Evolutionary conservation across 2,113 vertebrate genomes (phyloP).

Genomic region (Gavialis gangeticus): DNA sequence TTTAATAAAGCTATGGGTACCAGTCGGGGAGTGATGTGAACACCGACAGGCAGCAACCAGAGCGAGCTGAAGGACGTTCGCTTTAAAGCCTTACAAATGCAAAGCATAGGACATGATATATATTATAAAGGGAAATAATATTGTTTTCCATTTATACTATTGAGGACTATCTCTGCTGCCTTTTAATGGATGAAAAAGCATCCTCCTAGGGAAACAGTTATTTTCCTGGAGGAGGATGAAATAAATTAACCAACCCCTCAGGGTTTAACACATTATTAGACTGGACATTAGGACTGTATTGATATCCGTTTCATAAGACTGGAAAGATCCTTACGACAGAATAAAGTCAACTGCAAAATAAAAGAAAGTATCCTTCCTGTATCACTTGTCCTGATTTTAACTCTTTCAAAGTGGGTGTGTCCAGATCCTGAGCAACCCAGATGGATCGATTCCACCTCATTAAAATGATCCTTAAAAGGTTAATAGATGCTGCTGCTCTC

Average conservation of each 20-base stretch:
- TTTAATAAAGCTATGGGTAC: no score
- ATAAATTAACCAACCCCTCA: background rate
- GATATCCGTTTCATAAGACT: background rate
- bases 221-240: background rate
- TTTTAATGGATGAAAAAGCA: background rate
- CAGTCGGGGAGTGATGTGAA: no score
- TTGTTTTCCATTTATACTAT: background rate
- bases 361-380: background rate
- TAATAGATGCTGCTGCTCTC: background rate
- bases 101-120: fast-evolving
- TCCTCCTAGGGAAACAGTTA: background rate
- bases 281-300: background rate
- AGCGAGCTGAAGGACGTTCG: fast-evolving
- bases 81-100: background rate
- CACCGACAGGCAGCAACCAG: background rate
- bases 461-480: background rate
- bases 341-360: background rate
- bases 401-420: background rate
- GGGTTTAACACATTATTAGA: background rate
- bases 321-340: background rate
- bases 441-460: background rate
- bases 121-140: background rate
- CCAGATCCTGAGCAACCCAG: background rate
- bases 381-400: background rate
- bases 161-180: background rate